Percentiles rank a stretch among this genome's conserved stretches.
phyloP scores from a whole-genome alignment of 2,797 vertebrate genomes.

The Danio jaintianensis region DNA sequence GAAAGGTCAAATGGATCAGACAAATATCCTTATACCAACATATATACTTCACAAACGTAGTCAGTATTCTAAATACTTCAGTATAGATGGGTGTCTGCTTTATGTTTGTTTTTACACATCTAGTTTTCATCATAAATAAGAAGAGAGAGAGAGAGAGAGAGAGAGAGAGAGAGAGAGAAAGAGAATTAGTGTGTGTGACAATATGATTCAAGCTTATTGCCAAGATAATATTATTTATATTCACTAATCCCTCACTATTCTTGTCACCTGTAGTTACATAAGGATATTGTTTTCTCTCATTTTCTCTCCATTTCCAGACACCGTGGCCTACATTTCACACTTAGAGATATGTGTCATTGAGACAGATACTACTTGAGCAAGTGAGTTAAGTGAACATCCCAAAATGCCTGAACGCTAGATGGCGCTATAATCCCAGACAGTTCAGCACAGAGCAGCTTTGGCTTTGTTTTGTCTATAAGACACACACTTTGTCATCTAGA shows the following conservation, averaged over 20 bases:
- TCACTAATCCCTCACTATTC: slow-evolving; percentile 2
- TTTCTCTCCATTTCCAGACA: slow-evolving; percentile 48
- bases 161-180: too few relatives aligned
- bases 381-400: background rate
- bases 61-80: too few relatives aligned
- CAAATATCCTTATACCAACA: too few relatives aligned
- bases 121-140: too few relatives aligned
- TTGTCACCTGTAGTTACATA: slow-evolving; percentile 4
- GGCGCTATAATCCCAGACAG: slow-evolving; percentile 55
- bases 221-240: slow-evolving; percentile 18
- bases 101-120: too few relatives aligned
- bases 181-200: too few relatives aligned
- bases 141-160: too few relatives aligned
- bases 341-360: slow-evolving; percentile 2
- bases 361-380: background rate
- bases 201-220: slow-evolving; percentile 17
- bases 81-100: too few relatives aligned
- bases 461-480: slow-evolving; percentile 9
- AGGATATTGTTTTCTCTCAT: slow-evolving; percentile 18
- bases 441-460: background rate
- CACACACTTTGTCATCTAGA: slow-evolving; percentile 4
- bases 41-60: too few relatives aligned
- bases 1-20: too few relatives aligned
- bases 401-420: slow-evolving; percentile 57
- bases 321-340: slow-evolving; percentile 54